Percentiles rank a stretch among this genome's conserved stretches.
These are phyloP conservation scores for Exephanes ischioxanthus DNA, from an alignment of 2,888 invertebrate species.

Conservation along the genomic window DNA sequence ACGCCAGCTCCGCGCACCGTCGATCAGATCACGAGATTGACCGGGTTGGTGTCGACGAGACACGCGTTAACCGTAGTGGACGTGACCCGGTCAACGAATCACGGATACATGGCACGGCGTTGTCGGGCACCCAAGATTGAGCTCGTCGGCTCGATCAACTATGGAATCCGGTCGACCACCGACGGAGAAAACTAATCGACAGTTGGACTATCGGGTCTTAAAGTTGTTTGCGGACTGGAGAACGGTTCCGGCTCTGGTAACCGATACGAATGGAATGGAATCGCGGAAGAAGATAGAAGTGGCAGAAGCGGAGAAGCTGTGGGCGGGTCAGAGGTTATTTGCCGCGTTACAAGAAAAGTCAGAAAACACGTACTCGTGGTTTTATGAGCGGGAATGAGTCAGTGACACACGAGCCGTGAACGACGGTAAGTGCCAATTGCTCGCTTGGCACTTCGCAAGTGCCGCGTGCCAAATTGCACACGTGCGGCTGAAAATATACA, in stretches of 20 bases:
- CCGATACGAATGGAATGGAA: conserved; percentile 8
- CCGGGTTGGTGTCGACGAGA: conserved; percentile 37
- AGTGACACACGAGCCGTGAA: conserved; percentile 12
- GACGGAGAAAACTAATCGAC: conserved; percentile 23
- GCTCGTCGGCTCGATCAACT: neutral
- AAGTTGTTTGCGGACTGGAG: conserved; percentile 36
- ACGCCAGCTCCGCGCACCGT: conserved; percentile 12
- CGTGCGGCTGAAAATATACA: conserved; percentile 9
- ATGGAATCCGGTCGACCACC: conserved; percentile 32
- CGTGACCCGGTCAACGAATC: conserved; percentile 63
- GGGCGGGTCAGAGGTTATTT: neutral
- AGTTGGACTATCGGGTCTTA: conserved; percentile 29
- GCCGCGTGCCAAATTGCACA: conserved; percentile 35
- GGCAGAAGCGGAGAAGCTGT: neutral
- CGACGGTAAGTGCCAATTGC: conserved; percentile 35
- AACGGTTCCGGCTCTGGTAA: conserved; percentile 3
- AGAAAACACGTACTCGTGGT: neutral
- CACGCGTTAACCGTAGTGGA: conserved; percentile 38
- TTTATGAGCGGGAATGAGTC: conserved; percentile 29
- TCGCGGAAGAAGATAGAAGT: conserved; percentile 40
- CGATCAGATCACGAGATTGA: conserved; percentile 62
- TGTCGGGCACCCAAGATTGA: conserved; percentile 21
- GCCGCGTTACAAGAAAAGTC: neutral
- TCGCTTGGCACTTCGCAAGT: conserved; percentile 15
- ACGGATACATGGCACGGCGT: conserved; percentile 18